A percentile compares a stretch with the other conserved stretches of the same genome.
Evolutionary conservation across 2,888 invertebrate species (phyloP).

Genomic region (Rhogogaster chlorosoma): DNA sequence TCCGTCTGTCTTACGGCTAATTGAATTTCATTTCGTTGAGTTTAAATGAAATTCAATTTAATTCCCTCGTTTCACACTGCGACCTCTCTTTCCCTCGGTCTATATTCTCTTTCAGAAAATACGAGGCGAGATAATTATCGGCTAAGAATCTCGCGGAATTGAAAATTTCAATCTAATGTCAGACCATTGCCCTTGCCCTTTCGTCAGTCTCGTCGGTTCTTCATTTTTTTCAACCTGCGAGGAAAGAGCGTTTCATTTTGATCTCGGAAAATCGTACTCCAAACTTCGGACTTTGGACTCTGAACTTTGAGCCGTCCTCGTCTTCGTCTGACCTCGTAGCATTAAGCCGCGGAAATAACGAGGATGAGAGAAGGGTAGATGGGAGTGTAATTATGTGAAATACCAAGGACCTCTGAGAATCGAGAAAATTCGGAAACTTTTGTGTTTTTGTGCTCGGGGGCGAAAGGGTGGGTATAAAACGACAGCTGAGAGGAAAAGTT

Average conservation of each 20-base stretch:
- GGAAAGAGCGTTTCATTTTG: not conserved
- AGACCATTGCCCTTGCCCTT: no score
- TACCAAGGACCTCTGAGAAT: not conserved
- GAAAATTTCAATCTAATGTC: not conserved
- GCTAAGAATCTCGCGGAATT: not conserved
- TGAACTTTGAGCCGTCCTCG: not conserved
- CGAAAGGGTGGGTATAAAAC: not conserved
- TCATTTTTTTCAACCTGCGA: no score
- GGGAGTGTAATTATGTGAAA: conserved; percentile 5
- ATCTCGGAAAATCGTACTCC: not conserved
- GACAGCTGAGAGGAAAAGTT: not conserved
- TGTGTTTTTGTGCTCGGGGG: not conserved
- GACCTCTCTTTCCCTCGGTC: not conserved
- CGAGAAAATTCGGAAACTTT: not conserved
- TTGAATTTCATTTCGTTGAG: conserved; percentile 1
- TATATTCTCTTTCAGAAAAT: not conserved
- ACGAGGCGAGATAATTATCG: not conserved
- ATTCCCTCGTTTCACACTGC: not conserved
- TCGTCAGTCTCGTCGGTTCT: no score
- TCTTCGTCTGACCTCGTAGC: not conserved
- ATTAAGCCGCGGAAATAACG: conserved; percentile 49
- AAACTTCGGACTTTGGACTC: not conserved
- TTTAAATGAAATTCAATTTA: conserved; percentile 21
- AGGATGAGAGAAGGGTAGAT: conserved; percentile 12
- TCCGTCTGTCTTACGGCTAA: conserved; percentile 2